Evolutionary conservation across 2,797 vertebrate genomes (phyloP).

Genomic region (Prionace glauca): DNA sequence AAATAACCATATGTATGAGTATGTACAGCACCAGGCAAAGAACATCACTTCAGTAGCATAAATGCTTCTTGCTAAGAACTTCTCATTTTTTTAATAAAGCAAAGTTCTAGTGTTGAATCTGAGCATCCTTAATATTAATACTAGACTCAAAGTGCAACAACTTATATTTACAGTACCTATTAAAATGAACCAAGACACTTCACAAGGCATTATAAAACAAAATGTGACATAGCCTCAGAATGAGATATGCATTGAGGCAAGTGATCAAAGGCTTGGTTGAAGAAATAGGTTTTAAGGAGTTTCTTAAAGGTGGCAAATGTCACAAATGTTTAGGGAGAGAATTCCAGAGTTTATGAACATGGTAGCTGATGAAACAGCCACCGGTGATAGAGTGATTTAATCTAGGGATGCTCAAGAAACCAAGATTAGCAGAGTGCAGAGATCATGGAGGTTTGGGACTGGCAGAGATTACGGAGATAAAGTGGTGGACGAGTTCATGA

Average conservation of each 20-base stretch:
- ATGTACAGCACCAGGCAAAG: not conserved
- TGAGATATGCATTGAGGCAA: not conserved
- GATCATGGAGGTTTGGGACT: not conserved
- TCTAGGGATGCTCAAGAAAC: not conserved
- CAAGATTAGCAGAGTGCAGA: not conserved
- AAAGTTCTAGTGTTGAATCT: not conserved
- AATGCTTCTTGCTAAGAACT: not conserved
- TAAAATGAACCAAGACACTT: not conserved
- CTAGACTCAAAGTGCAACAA: not conserved
- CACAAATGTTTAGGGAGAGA: not conserved
- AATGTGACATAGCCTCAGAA: not conserved
- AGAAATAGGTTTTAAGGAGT: not conserved
- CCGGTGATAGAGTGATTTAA: not conserved
- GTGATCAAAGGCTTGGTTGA: not conserved
- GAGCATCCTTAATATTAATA: not conserved
- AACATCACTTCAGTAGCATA: not conserved
- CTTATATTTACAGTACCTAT: not conserved
- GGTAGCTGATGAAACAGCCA: not conserved
- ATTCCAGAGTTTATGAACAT: not conserved
- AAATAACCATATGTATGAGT: not conserved
- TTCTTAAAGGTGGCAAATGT: not conserved
- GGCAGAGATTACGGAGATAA: not conserved
- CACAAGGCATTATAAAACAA: not conserved
- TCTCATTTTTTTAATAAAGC: not conserved
- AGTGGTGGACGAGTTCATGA: not conserved